Conservation (phyloP, 2,888 invertebrate genomes). For the Tiliacea aurago region DNA sequence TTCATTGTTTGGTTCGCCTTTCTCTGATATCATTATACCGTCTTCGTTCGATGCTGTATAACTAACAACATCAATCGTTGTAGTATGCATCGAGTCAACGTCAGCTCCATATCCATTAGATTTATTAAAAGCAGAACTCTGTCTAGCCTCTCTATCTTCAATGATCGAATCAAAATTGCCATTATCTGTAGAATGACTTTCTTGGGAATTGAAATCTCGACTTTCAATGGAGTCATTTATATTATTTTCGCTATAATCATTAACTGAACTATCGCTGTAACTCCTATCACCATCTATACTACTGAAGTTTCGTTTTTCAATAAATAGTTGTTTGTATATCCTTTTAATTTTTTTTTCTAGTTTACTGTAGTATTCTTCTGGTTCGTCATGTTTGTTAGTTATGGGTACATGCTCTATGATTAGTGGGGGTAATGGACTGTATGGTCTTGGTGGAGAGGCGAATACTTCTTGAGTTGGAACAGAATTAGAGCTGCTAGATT, state of each 20-base stretch:
- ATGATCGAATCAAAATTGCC: neutral
- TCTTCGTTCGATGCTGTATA: conserved; percentile 15
- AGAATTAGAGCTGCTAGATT: conserved; percentile 40
- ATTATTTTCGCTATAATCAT: neutral
- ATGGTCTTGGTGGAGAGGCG: neutral
- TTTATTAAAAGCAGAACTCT: conserved; percentile 5
- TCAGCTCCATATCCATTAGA: conserved; percentile 49
- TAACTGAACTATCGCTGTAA: neutral
- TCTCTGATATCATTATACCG: neutral
- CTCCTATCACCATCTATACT: conserved; percentile 29
- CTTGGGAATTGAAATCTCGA: neutral
- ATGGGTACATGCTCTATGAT: conserved; percentile 68
- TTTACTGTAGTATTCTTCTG: conserved; percentile 67
- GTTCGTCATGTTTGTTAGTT: conserved; percentile 67
- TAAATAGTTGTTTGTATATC: conserved; percentile 68
- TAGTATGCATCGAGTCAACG: conserved; percentile 33
- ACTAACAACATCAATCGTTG: conserved; percentile 27
- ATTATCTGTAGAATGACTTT: neutral
- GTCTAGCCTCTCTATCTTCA: neutral
- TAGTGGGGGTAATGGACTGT: conserved; percentile 70
- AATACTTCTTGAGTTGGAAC: conserved; percentile 19
- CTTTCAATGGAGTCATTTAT: neutral
- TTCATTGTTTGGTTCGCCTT: neutral
- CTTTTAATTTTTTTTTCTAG: conserved; percentile 64
- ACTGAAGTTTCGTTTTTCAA: conserved; percentile 45